Evolutionary conservation across 2,113 vertebrate species (phyloP).

Genomic region (Gulo gulo): DNA sequence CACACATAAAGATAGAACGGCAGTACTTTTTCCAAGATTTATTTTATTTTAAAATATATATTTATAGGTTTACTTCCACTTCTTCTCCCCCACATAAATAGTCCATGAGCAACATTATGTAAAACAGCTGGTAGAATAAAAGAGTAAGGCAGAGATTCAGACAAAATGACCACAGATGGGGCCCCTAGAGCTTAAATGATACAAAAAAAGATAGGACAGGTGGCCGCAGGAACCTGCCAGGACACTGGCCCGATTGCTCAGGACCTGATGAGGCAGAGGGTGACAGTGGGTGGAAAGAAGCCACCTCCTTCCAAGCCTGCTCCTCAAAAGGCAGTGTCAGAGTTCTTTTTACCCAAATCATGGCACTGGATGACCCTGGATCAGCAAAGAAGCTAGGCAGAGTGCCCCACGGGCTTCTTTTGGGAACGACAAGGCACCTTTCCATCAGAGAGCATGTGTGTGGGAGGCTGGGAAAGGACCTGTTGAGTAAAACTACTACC

Average conservation of each 20-base stretch:
- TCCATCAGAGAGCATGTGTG: not conserved
- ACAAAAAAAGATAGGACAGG: not conserved
- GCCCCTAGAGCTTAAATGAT: not conserved
- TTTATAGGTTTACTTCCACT: not conserved
- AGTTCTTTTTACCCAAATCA: accelerated
- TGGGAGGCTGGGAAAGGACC: not conserved
- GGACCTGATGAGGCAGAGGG: accelerated
- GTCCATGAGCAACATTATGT: not conserved
- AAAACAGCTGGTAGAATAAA: not conserved
- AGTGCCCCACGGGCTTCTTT: not conserved
- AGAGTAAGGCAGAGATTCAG: not conserved
- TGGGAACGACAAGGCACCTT: not conserved
- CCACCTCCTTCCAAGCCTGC: accelerated
- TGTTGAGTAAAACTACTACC: not conserved
- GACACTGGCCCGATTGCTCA: not conserved
- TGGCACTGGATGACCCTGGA: accelerated
- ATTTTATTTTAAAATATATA: not conserved
- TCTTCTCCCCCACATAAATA: not conserved
- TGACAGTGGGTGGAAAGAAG: not conserved
- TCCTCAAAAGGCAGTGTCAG: not conserved
- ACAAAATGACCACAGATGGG: not conserved
- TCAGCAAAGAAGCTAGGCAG: not conserved
- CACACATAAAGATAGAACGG: not conserved
- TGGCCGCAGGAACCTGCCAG: not conserved
- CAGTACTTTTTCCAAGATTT: not conserved